Evolutionary conservation across 2,797 vertebrate genomes (phyloP).

Genomic region (Centroberyx gerrardi): DNA sequence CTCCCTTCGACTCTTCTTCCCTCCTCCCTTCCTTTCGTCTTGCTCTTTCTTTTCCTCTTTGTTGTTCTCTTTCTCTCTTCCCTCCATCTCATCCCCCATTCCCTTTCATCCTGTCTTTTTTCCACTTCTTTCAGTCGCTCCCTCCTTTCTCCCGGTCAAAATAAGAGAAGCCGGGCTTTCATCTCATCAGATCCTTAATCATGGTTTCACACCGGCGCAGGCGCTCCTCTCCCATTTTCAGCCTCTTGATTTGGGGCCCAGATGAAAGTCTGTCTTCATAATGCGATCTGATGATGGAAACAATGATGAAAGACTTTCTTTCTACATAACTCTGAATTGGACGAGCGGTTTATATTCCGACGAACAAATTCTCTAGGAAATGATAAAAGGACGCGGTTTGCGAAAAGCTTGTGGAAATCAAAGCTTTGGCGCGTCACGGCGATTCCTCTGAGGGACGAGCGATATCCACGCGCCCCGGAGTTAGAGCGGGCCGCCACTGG

Average conservation of each 20-base stretch:
- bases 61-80: conserved; percentile 7
- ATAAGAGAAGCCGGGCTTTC: conserved; percentile 27
- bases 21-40: background rate
- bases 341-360: background rate
- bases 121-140: conserved; percentile 25
- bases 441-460: background rate
- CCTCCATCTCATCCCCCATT: conserved; percentile 40
- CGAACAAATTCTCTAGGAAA: conserved; percentile 22
- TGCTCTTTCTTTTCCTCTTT: background rate
- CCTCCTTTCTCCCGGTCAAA: conserved; percentile 6
- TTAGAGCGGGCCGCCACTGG: background rate
- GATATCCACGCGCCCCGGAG: conserved; percentile 1
- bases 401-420: conserved; percentile 18
- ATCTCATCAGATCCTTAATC: conserved; percentile 50
- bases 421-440: conserved; percentile 11
- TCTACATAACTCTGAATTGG: background rate
- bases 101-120: conserved; percentile 47
- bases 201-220: conserved; percentile 20
- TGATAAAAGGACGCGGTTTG: background rate
- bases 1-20: background rate
- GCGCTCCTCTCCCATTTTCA: conserved; percentile 19
- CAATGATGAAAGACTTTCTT: conserved; percentile 38
- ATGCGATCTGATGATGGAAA: conserved; percentile 44
- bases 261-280: conserved; percentile 55
- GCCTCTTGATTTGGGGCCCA: conserved; percentile 26